Conservation (phyloP, 2,888 invertebrate species). For the Drosophila rellima region DNA sequence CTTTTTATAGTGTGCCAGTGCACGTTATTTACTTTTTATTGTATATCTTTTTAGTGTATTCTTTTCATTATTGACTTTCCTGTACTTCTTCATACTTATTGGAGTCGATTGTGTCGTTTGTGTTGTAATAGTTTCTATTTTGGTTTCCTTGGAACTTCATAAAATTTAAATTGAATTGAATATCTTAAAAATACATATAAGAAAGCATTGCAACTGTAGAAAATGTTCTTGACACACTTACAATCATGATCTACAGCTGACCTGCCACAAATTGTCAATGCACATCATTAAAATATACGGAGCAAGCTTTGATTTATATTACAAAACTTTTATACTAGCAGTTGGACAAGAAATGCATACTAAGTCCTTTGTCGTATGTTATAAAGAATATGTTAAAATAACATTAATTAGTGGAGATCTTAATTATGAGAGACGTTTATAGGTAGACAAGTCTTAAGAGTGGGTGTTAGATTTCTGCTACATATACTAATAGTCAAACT, state of each 20-base stretch:
- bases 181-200: slow-evolving; percentile 5
- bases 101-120: slow-evolving; percentile 33
- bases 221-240: slow-evolving; percentile 24
- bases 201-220: slow-evolving; percentile 42
- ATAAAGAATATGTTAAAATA: slow-evolving; percentile 1
- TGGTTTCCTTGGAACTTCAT: slow-evolving; percentile 17
- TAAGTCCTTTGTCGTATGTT: not conserved
- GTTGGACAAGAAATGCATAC: slow-evolving; percentile 4
- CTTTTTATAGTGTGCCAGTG: slow-evolving; percentile 66
- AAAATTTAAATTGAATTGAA: not conserved
- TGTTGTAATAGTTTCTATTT: slow-evolving; percentile 37
- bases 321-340: not conserved
- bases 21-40: slow-evolving; percentile 52
- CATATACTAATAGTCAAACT: slow-evolving; percentile 25
- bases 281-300: slow-evolving; percentile 20
- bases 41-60: slow-evolving; percentile 21
- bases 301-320: slow-evolving; percentile 7
- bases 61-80: slow-evolving; percentile 9
- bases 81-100: slow-evolving; percentile 23
- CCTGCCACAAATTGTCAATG: slow-evolving; percentile 38
- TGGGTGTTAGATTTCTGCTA: slow-evolving; percentile 55
- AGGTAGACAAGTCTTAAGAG: slow-evolving; percentile 29
- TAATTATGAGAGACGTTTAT: slow-evolving; percentile 34
- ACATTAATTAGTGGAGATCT: slow-evolving; percentile 35
- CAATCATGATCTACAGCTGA: slow-evolving; percentile 34